Percentiles rank a stretch among this genome's conserved stretches.
Conservation (phyloP, 1,140 invertebrate species). For the Papilio xuthus region DNA sequence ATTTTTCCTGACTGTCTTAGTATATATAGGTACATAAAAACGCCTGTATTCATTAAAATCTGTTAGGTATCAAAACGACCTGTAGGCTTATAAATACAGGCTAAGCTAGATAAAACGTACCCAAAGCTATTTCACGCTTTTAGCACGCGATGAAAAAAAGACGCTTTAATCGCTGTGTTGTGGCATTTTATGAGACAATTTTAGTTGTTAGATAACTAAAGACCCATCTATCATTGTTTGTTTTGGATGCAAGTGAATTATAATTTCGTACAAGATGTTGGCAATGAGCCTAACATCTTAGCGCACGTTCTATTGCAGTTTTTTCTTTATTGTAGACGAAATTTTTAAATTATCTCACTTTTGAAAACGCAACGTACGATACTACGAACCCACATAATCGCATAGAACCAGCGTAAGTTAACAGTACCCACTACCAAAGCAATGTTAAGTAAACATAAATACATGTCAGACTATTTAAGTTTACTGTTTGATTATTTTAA, state of each 20-base stretch:
- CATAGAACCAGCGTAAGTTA: neutral
- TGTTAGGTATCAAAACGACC: no score
- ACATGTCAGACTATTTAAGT: no score
- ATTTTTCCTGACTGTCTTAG: neutral
- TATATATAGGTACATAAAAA: no score
- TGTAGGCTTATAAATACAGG: neutral
- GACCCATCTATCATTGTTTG: constrained; percentile 43
- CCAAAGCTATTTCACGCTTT: no score
- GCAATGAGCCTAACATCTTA: constrained; percentile 64
- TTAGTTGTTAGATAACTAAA: constrained; percentile 33
- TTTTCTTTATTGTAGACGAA: constrained; percentile 41
- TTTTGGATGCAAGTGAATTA: constrained; percentile 58
- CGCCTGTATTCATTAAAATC: no score
- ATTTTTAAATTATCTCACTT: neutral
- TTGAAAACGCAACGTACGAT: neutral
- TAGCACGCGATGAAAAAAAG: neutral
- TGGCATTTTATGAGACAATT: constrained; percentile 25
- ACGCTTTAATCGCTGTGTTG: constrained; percentile 9
- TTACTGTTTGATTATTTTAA: no score
- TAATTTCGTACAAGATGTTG: constrained; percentile 66
- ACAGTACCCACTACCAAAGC: neutral
- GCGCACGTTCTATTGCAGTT: constrained; percentile 60
- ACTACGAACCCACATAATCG: neutral
- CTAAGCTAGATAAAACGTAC: neutral
- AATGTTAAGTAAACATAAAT: no score